Evolutionary conservation across 2,888 invertebrate species (phyloP), one percentile per base, ranked within the genome.

Genomic region (Megalurothrips usitatus): DNA sequence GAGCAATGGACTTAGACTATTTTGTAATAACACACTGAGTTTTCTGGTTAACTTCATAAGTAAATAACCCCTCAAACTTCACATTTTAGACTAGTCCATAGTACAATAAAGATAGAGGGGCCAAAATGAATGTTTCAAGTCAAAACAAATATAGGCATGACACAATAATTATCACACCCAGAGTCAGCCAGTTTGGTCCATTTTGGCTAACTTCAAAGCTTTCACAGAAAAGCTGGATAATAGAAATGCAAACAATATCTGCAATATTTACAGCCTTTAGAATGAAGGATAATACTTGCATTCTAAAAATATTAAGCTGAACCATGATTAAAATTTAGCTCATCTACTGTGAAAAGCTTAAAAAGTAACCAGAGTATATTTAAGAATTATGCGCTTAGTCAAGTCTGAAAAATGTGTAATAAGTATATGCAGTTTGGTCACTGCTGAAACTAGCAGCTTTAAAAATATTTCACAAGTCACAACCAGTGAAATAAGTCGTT

Each of bases 191-290:
- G 26, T 75, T 75, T 75, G 68, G 68, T 75, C 68, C 68, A 75
- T 26, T 75, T 26, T 26, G 23, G 68, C 68, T 26, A 75, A 43
- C n/a, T 75, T 75, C 68, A 75, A 23, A 23, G 23, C 19, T 52
- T 17, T 68, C 68, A 11, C 4, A 23, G 26, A 68, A 23, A 68
- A 1, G 17, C n/a, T 10, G 34, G 79, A 79, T n/a, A 82, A 12
- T 79, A 78, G 48, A 79, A 79, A 79, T 28, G 78, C 68, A 12
- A 82, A 68, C 28, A 81, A 58, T n/a, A 78, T 34, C 63, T 34
- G 17, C 75, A 81, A 82, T 26, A 34, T 82, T n/a, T 58, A 58
- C 58, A 58, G 58, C 34, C 6, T 43, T 43, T 6, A 43, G 34
- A 43, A 6, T 43, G 34, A 6, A 43, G 34, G 2, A 43, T 43